Conservation (phyloP, 2,113 vertebrate genomes). For the Phrynocephalus versicolor region DNA sequence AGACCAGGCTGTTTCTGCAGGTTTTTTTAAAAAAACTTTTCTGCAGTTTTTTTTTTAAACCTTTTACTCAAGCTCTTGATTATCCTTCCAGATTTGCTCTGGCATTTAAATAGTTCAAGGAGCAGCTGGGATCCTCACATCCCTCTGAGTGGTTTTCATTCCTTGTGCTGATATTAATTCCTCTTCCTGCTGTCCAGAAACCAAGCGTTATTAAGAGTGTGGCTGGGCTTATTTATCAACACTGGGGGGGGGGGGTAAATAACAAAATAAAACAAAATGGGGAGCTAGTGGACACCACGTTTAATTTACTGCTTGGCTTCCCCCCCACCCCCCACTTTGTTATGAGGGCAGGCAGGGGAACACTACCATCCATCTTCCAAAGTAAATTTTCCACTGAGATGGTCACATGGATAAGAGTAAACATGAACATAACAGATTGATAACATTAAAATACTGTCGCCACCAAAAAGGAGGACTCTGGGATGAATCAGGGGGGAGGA, state of each 20-base stretch:
- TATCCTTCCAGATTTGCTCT: not conserved
- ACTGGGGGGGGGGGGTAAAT: too few species aligned
- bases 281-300: not conserved
- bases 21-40: too few species aligned
- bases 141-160: conserved; percentile 1
- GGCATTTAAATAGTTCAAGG: not conserved
- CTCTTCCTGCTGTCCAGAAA: conserved; percentile 43
- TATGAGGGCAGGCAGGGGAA: too few species aligned
- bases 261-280: not conserved
- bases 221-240: conserved; percentile 35
- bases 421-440: conserved; percentile 48
- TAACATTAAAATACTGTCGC: not conserved
- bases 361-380: conserved; percentile 26
- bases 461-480: conserved; percentile 27
- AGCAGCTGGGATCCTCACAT: conserved; percentile 17
- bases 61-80: not conserved
- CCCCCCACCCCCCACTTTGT: too few species aligned
- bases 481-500: conserved; percentile 23
- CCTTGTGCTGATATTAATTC: not conserved
- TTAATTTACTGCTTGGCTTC: not conserved
- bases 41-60: too few species aligned
- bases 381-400: conserved; percentile 43
- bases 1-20: too few species aligned
- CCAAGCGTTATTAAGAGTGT: conserved; percentile 4
- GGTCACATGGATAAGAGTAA: conserved; percentile 28